Base-by-base conservation (phyloP, 2,797 vertebrate species). In the Silurus lanzhouensis region DNA sequence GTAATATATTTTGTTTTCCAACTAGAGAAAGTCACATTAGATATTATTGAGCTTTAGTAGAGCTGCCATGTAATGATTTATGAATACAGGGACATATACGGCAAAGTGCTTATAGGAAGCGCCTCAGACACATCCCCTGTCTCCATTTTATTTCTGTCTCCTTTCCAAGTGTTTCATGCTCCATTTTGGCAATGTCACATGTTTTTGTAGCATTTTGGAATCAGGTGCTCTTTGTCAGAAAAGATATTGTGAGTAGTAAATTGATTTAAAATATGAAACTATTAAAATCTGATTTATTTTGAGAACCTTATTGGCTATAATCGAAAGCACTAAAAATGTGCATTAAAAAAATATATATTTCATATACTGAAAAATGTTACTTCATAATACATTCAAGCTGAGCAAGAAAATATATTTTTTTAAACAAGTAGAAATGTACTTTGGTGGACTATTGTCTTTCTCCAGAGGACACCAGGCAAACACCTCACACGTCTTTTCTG, bases 381-480 rank as follows among this genome's bases (percentile, higher is more conserved):
- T 22, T 1, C n/a, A 17, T 7, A 44, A 19, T 19, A 57, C 20
- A 1, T 27, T 4, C 27, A 70, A 44, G 6, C 2, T 15, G 22
- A 60, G 5, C 13, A 12, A 52, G 17, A 67, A 15, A 27, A 66
- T 44, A 8, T 2, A 60, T 15, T 61, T 7, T n/a, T 60, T 20
- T 38, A 52, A 52, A 9, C 8, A 0, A 38, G 1, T 10, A 60
- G 1, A 13, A 72, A 55, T 57, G 89, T 90, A 97, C 95, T 91
- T 88, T 0, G 95, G 94, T 0, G 94, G 90, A 0, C 57, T 88
- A 2, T 88, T 87, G 19, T 20, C 83, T 25, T 89, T 85, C 91
- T 97, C 96, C 0, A 95, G 83, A 0, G 96, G 96, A 88, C 96
- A 96, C 95, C 96, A 97, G 1, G 95, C 95, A 0, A 71, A 87